phyloP scores from a whole-genome alignment of 2,113 vertebrate species.

The Colaptes auratus region DNA sequence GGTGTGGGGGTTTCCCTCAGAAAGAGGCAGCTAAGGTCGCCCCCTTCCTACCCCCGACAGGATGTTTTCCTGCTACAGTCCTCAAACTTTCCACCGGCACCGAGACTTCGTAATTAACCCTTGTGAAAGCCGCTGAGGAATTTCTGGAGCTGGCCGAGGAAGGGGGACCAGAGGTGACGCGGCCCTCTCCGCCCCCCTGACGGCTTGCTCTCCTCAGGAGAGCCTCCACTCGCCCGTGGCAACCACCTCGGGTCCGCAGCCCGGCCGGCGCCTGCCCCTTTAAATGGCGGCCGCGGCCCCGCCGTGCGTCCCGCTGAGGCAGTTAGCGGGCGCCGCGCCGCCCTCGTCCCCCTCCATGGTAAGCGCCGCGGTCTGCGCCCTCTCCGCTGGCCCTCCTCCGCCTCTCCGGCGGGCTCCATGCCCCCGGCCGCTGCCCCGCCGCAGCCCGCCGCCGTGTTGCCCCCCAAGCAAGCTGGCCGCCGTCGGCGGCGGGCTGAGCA shows the following conservation, averaged over 20 bases:
- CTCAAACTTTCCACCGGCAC: not conserved
- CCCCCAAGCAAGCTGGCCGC: too few species aligned
- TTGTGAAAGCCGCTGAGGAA: not conserved
- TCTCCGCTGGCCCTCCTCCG: not conserved
- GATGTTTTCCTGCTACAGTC: not conserved
- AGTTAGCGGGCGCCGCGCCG: not conserved
- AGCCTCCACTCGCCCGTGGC: not conserved
- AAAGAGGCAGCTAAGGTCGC: not conserved
- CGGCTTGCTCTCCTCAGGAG: not conserved
- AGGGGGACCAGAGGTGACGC: not conserved
- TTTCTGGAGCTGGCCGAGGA: not conserved
- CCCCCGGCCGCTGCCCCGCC: not conserved
- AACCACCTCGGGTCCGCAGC: not conserved
- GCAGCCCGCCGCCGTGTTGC: not conserved
- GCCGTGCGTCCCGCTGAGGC: not conserved
- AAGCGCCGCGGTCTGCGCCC: not conserved
- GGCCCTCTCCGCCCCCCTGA: not conserved
- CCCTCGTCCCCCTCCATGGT: conserved; percentile 21
- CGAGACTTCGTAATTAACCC: not conserved
- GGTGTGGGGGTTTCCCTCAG: not conserved
- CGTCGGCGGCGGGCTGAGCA: not conserved
- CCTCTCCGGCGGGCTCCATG: not conserved
- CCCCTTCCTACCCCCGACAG: not conserved
- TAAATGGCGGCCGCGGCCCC: conserved; percentile 46
- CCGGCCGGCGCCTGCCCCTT: conserved; percentile 43